phyloP scores from a whole-genome alignment of 2,113 vertebrate genomes.

The Neofelis nebulosa region DNA sequence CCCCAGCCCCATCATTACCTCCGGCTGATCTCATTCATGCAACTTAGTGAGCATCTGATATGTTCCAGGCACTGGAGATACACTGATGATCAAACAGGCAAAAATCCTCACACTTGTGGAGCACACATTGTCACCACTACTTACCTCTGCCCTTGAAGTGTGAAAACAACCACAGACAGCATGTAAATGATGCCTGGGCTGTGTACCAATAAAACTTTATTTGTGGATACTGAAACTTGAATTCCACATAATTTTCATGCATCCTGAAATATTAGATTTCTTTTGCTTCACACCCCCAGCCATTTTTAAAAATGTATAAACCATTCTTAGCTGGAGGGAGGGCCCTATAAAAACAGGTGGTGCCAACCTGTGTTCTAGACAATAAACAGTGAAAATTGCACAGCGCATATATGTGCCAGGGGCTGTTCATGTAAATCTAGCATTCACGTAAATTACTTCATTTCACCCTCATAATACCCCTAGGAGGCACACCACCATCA shows the following conservation, averaged over 20 bases:
- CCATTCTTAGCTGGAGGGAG: background rate
- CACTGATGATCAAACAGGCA: background rate
- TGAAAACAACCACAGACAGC: background rate
- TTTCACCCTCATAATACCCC: background rate
- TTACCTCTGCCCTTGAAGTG: background rate
- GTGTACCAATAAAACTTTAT: constrained; percentile 25
- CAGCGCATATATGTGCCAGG: background rate
- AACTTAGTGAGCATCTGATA: background rate
- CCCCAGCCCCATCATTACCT: background rate
- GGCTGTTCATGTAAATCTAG: too few species aligned
- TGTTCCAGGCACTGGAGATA: background rate
- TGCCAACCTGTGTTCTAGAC: background rate
- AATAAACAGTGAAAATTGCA: background rate
- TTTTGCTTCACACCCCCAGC: background rate
- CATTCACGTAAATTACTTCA: background rate
- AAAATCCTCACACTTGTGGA: background rate
- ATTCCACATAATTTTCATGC: background rate
- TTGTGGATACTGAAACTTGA: background rate
- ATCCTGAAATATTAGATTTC: background rate
- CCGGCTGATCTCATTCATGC: background rate
- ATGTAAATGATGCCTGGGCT: background rate
- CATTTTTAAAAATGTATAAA: background rate
- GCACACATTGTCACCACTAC: background rate
- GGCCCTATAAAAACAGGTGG: background rate
- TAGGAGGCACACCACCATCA: background rate